Base-by-base conservation (phyloP, 1,140 invertebrate genomes). In the Cherax quadricarinatus region DNA sequence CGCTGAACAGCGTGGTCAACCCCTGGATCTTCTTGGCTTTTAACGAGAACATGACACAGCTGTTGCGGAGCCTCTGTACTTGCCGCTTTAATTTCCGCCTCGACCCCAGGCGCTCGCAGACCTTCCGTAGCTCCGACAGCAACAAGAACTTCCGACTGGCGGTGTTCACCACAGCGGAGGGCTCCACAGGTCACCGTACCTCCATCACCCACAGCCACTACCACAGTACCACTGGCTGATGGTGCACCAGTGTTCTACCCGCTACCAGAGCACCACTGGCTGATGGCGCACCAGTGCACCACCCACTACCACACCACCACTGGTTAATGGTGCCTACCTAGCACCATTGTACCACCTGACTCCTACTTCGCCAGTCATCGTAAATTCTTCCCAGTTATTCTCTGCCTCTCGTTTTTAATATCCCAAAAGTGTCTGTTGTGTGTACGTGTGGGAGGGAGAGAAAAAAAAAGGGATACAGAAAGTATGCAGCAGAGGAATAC, bases 1-100 rank as follows among this genome's bases (percentile, higher is more conserved):
- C 97, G 94, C 95, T 98, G 7, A 98, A 98, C 94, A 97, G 97
- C 94, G 97, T 97, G 94, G 96, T 97, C 30, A 98, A 98, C 95
- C 97, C 97, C 0, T 98, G 97, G 97, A 97, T 98, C 89, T 98
- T 97, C 94, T 95, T 98, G 83, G 96, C 96, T 51, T 97, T 97
- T 94, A 97, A 97, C 94, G 93, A 93, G 89, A 88, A 90, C 89
- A 41, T 91, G 48, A 51, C 62, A 30, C 93, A 88, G 85, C 16
- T 88, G 1, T 60, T 81, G 21, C 41, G 82, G 18, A 81, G 62
- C 14, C n/a, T 91, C 6, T 91, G 84, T 62, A 82, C 78, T 75
- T 91, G 90, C 49, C 83, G 90, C 62, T 51, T 91, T 24, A 66
- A 9, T 53, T n/a, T 70, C 21, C 57, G 90, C 9, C n/a, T 66